Percentiles rank a stretch among this genome's conserved stretches.
Conservation (phyloP, 1,140 invertebrate species). For the Lordiphosa mommai region DNA sequence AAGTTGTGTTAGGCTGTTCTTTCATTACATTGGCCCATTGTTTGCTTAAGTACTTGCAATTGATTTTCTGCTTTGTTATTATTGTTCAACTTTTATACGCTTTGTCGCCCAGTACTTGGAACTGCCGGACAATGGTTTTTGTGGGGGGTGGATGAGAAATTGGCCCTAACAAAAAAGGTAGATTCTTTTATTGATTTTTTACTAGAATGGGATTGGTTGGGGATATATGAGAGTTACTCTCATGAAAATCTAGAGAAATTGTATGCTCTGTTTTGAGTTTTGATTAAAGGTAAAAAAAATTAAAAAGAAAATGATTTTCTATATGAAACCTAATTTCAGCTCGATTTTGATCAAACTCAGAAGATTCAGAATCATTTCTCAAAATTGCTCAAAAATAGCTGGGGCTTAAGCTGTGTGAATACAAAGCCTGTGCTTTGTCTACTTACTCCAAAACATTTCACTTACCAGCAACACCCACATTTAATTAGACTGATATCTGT, state of each 20-base stretch:
- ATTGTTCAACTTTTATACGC: conserved; percentile 65
- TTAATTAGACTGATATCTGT: no score
- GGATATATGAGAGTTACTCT: no score
- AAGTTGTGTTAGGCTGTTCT: conserved; percentile 3
- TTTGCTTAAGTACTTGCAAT: conserved; percentile 74
- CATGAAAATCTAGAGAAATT: no score
- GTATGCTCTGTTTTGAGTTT: no score
- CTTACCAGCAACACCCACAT: conserved; percentile 26
- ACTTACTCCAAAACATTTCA: conserved; percentile 20
- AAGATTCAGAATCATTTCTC: no score
- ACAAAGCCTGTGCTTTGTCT: conserved; percentile 33
- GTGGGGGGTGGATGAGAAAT: conserved; percentile 16
- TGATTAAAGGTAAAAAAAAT: no score
- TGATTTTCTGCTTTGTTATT: conserved; percentile 70
- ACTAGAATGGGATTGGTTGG: background rate
- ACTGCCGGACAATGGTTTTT: conserved; percentile 42
- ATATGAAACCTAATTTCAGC: no score
- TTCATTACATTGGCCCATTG: conserved; percentile 33
- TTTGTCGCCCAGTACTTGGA: conserved; percentile 53
- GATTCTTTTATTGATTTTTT: conserved; percentile 13
- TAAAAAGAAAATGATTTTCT: no score
- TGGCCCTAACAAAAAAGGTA: conserved; percentile 15
- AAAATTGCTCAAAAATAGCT: no score
- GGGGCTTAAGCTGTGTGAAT: no score
- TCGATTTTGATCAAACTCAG: no score